Evolutionary conservation across 2,797 vertebrate genomes (phyloP).

Genomic region (Hylomyscus alleni): DNA sequence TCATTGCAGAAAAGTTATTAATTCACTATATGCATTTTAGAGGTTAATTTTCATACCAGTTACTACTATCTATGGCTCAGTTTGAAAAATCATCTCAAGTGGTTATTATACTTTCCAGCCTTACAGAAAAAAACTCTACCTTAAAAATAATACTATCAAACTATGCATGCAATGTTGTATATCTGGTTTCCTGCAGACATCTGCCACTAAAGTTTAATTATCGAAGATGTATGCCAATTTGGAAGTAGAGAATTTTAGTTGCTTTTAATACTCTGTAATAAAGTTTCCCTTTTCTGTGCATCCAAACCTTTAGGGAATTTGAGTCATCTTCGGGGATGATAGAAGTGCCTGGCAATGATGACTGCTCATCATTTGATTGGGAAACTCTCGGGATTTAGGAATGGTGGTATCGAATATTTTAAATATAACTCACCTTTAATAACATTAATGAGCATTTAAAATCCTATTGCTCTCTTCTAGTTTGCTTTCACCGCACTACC

Average conservation of each 20-base stretch:
- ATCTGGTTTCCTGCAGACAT: constrained; percentile 19
- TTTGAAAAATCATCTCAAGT: neutral
- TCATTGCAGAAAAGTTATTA: neutral
- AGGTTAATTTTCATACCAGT: neutral
- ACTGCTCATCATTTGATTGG: neutral
- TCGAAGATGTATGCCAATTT: neutral
- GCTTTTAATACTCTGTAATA: constrained; percentile 34
- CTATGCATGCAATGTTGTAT: neutral
- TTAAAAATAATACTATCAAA: neutral
- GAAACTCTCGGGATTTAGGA: neutral
- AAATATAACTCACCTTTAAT: constrained; percentile 66
- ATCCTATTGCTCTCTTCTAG: constrained; percentile 19
- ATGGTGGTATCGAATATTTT: neutral
- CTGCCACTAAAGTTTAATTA: constrained; percentile 62
- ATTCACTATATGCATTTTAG: neutral
- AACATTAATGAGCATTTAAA: constrained; percentile 65
- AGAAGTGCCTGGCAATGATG: neutral
- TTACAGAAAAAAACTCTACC: neutral
- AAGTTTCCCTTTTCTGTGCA: constrained; percentile 1
- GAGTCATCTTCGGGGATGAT: neutral
- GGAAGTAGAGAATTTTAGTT: constrained; percentile 37
- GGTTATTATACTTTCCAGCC: neutral
- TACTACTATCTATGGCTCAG: neutral
- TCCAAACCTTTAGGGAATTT: constrained; percentile 60
- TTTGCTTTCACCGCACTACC: neutral